Conservation (phyloP, 2,888 invertebrate genomes). For the Smittia sp. region DNA sequence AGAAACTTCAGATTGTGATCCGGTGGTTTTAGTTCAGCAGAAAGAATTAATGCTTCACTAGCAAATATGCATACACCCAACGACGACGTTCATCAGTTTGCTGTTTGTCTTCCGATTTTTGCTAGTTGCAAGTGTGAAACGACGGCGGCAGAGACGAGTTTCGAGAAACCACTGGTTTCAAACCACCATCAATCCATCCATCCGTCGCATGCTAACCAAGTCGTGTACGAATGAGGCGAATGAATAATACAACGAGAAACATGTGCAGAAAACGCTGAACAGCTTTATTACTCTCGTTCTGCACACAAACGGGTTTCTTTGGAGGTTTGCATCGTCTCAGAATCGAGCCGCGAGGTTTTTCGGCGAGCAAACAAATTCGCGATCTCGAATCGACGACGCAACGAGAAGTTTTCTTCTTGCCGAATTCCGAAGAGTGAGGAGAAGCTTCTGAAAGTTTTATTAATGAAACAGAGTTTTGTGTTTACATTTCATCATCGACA, state of each 20-base stretch:
- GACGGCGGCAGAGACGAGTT: neutral
- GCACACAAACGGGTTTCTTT: constrained; percentile 4
- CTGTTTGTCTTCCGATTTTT: neutral
- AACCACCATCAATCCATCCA: neutral
- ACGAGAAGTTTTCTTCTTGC: no score
- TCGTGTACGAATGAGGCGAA: neutral
- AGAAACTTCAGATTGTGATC: neutral
- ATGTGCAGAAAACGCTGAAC: neutral
- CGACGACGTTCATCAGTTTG: neutral
- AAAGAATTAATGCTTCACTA: neutral
- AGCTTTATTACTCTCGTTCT: constrained; percentile 4
- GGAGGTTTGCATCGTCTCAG: neutral
- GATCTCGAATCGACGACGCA: neutral
- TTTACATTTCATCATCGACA: constrained; percentile 9
- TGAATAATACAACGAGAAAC: constrained; percentile 3
- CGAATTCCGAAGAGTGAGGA: neutral
- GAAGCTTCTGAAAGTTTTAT: neutral
- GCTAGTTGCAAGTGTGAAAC: neutral
- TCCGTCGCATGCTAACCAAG: neutral
- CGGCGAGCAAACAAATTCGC: neutral
- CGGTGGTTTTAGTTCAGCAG: neutral
- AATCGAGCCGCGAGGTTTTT: neutral
- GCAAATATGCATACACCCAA: neutral
- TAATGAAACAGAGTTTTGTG: neutral
- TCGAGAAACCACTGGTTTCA: neutral